Conservation (phyloP, 2,888 invertebrate genomes). For the Nomada lathburiana region DNA sequence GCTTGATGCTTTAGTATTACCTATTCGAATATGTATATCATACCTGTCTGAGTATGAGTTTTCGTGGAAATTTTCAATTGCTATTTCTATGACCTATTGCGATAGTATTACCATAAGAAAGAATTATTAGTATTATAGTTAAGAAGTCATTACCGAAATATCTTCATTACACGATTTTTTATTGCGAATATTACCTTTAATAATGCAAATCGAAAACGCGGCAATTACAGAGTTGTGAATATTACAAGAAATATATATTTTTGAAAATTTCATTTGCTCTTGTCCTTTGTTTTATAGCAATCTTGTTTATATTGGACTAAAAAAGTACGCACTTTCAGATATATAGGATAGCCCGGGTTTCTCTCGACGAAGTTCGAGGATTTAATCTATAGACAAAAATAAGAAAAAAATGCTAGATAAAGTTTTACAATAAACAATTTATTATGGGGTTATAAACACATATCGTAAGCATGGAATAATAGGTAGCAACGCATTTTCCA, state of each 20-base stretch:
- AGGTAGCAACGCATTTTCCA: too few relatives aligned
- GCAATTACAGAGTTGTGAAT: not conserved
- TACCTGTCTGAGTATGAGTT: conserved; percentile 7
- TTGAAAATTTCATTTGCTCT: not conserved
- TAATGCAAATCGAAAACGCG: not conserved
- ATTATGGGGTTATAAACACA: too few relatives aligned
- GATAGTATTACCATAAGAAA: not conserved
- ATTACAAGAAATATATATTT: not conserved
- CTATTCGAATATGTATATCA: conserved; percentile 40
- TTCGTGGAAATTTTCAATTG: not conserved
- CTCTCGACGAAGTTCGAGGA: too few relatives aligned
- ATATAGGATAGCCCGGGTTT: too few relatives aligned
- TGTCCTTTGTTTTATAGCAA: not conserved
- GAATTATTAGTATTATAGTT: not conserved
- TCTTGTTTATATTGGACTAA: too few relatives aligned
- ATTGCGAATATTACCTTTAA: not conserved
- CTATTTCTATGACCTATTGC: not conserved
- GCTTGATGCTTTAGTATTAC: conserved; percentile 49
- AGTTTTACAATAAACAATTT: too few relatives aligned
- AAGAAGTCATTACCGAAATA: not conserved
- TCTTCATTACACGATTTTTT: not conserved
- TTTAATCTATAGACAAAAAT: too few relatives aligned
- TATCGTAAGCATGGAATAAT: too few relatives aligned
- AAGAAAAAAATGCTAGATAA: too few relatives aligned
- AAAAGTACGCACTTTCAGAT: too few relatives aligned